phyloP scores from a whole-genome alignment of 2,113 vertebrate species.

The Hippocampus barbouri region DNA sequence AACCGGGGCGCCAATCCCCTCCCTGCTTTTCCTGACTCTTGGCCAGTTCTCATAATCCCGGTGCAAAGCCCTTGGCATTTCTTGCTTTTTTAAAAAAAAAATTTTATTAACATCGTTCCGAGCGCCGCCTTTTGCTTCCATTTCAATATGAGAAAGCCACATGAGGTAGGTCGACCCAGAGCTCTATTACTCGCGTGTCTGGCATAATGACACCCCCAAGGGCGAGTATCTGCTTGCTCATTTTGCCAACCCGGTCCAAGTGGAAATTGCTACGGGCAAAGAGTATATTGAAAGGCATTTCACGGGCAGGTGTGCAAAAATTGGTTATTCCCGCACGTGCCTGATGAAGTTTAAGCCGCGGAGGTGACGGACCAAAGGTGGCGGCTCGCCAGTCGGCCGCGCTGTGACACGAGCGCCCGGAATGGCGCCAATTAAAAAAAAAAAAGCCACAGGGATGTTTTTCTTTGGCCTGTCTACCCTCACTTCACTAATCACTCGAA shows the following conservation, averaged over 20 bases:
- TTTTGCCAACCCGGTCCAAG: slow-evolving; percentile 49
- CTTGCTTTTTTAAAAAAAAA: slow-evolving; percentile 7
- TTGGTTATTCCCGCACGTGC: slow-evolving; percentile 51
- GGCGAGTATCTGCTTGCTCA: slow-evolving; percentile 56
- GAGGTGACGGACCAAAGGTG: slow-evolving; percentile 17
- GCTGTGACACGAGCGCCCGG: slow-evolving; percentile 28
- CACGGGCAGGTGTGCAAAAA: slow-evolving; percentile 48
- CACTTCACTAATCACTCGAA: slow-evolving; percentile 42
- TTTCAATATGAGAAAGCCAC: slow-evolving; percentile 44
- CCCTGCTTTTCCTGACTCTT: slow-evolving; percentile 41
- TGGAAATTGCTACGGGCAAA: slow-evolving; percentile 49
- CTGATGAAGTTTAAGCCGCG: slow-evolving; percentile 42
- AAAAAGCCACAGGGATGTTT: slow-evolving; percentile 37
- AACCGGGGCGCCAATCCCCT: slow-evolving; percentile 34
- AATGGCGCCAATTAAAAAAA: slow-evolving; percentile 63
- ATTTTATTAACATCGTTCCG: slow-evolving; percentile 47
- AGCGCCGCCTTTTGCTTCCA: slow-evolving; percentile 36
- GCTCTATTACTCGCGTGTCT: slow-evolving; percentile 59
- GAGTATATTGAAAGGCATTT: slow-evolving; percentile 55
- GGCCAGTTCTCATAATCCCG: slow-evolving; percentile 62
- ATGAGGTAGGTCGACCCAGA: slow-evolving; percentile 56
- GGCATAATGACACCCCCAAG: slow-evolving; percentile 61
- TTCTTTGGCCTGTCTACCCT: slow-evolving; percentile 37
- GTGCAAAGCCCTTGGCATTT: slow-evolving; percentile 52
- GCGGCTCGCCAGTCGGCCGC: neutral